Conservation (phyloP, 2,888 invertebrate species). For the Agrenia bidenticulata region DNA sequence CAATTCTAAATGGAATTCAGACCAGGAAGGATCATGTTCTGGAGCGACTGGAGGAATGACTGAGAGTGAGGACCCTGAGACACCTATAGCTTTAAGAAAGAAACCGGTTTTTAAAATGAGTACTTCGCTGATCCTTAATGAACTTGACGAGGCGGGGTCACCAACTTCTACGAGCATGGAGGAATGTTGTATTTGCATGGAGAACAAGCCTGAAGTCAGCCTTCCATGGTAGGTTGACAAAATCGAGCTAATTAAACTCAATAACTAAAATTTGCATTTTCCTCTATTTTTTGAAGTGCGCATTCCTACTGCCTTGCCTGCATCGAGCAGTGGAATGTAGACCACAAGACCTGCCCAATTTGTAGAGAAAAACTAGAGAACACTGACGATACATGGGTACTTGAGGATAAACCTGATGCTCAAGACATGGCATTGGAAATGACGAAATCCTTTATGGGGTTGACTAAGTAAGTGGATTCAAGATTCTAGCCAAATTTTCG, state of each 20-base stretch:
- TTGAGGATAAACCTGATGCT: constrained; percentile 63
- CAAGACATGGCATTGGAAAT: constrained; percentile 55
- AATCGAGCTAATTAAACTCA: no score
- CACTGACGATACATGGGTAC: constrained; percentile 67
- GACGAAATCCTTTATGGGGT: constrained; percentile 52
- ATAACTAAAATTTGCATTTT: background rate
- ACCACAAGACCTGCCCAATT: constrained; percentile 69
- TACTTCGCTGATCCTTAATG: constrained; percentile 52
- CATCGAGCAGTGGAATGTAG: constrained; percentile 72
- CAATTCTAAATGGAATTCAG: background rate
- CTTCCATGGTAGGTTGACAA: no score
- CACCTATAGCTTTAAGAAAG: background rate
- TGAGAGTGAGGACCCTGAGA: background rate
- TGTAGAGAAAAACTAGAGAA: constrained; percentile 66
- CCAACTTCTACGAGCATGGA: constrained; percentile 54
- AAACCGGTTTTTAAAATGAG: constrained; percentile 24
- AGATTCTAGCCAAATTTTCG: no score
- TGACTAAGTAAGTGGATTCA: constrained; percentile 10
- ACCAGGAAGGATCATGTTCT: background rate
- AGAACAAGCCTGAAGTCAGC: constrained; percentile 67
- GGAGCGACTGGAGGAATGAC: background rate
- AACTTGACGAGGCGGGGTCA: constrained; percentile 42
- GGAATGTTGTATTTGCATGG: constrained; percentile 73
- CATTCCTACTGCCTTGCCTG: constrained; percentile 71
- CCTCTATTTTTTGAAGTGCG: constrained; percentile 63